These are phyloP conservation scores for Troilus luridus DNA, from an alignment of 2,888 invertebrate genomes.

Conservation along the genomic window DNA sequence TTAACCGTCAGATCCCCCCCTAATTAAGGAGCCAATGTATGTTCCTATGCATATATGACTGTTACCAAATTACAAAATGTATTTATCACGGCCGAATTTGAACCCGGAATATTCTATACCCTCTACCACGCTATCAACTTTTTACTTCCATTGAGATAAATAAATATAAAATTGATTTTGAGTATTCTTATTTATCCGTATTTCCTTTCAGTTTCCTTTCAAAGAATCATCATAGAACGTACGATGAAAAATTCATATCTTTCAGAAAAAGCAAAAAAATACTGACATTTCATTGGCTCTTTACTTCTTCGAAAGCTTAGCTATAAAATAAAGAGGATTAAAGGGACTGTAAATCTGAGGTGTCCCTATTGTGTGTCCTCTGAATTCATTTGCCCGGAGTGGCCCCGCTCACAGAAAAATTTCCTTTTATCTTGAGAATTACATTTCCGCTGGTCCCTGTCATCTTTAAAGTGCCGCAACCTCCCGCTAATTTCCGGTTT, in stretches of 20 bases:
- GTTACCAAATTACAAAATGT: no score
- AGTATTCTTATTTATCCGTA: neutral
- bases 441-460: conserved; percentile 1
- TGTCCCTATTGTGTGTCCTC: conserved; percentile 6
- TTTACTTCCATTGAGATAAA: neutral
- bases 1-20: no score
- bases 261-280: neutral
- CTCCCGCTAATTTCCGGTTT: conserved; percentile 20
- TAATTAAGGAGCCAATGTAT: no score
- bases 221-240: neutral
- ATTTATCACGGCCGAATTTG: no score
- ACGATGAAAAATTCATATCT: neutral
- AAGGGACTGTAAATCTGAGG: conserved; percentile 29
- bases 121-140: no score
- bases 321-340: neutral
- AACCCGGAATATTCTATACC: no score
- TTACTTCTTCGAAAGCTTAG: neutral
- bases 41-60: no score
- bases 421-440: conserved; percentile 46
- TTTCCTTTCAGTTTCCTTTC: neutral
- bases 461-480: conserved; percentile 9
- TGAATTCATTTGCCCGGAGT: conserved; percentile 41
- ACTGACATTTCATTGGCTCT: neutral
- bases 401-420: conserved; percentile 10
- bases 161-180: neutral